Conservation (phyloP, 1,140 invertebrate genomes). For the Mizuhopecten yessoensis region DNA sequence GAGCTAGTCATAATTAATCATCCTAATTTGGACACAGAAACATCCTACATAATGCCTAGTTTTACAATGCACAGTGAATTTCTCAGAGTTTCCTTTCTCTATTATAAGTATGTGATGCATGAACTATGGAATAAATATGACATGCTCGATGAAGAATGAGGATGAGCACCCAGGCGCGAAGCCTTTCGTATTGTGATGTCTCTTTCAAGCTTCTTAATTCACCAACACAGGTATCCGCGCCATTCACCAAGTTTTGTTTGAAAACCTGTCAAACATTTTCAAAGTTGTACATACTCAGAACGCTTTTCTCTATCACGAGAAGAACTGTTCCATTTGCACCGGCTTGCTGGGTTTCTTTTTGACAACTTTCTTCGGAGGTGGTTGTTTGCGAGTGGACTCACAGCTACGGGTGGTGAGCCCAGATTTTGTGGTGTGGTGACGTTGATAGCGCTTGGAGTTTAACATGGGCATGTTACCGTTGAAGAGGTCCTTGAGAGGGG, state of each 20-base stretch:
- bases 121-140: conserved; percentile 15
- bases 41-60: no score
- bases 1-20: no score
- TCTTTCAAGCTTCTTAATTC: background rate
- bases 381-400: conserved; percentile 10
- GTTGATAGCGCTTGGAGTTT: conserved; percentile 63
- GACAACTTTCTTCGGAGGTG: conserved; percentile 32
- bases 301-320: background rate
- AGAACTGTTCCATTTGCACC: conserved; percentile 15
- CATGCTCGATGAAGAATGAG: background rate
- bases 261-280: background rate
- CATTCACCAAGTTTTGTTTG: background rate
- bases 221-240: background rate
- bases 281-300: background rate
- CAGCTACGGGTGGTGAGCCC: background rate
- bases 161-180: background rate
- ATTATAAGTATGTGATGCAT: background rate
- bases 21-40: no score
- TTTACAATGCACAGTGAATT: background rate
- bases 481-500: conserved; percentile 67
- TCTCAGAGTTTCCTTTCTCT: background rate
- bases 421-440: conserved; percentile 43
- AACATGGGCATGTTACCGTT: conserved; percentile 64
- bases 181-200: background rate
- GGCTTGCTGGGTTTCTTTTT: background rate